phyloP scores from a whole-genome alignment of 2,888 invertebrate species.

The Coleophora deauratella region DNA sequence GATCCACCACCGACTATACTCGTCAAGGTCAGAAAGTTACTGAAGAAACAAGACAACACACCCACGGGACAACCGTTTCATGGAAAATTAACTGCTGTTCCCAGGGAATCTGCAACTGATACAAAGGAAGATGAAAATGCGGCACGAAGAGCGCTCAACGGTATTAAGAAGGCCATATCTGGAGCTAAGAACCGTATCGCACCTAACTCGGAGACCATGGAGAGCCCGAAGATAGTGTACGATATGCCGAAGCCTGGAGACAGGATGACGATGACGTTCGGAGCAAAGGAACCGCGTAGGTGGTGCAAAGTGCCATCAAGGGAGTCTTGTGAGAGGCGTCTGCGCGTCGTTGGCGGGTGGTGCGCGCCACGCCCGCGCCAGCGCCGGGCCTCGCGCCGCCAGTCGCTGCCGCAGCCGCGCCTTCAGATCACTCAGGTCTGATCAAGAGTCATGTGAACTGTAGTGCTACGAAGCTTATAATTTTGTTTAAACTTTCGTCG shows the following conservation, averaged over 20 bases:
- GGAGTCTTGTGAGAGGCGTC: slow-evolving; percentile 35
- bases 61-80: slow-evolving; percentile 34
- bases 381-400: slow-evolving; percentile 41
- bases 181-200: slow-evolving; percentile 57
- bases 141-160: slow-evolving; percentile 41
- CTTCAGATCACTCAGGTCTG: slow-evolving; percentile 70
- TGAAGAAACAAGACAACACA: slow-evolving; percentile 35
- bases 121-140: slow-evolving; percentile 41
- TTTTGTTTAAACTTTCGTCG: too few relatives aligned
- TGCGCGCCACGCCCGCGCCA: slow-evolving; percentile 23
- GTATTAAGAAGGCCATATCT: slow-evolving; percentile 51
- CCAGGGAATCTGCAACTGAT: slow-evolving; percentile 44
- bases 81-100: slow-evolving; percentile 44
- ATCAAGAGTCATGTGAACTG: slow-evolving; percentile 16
- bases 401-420: slow-evolving; percentile 8
- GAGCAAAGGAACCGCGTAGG: slow-evolving; percentile 40
- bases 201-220: slow-evolving; percentile 44
- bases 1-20: slow-evolving; percentile 49
- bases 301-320: slow-evolving; percentile 50
- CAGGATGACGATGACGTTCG: slow-evolving; percentile 60
- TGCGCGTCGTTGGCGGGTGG: slow-evolving; percentile 45
- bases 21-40: slow-evolving; percentile 33
- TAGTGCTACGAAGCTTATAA: slow-evolving; percentile 3
- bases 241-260: slow-evolving; percentile 59
- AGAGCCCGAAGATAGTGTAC: slow-evolving; percentile 63